Conservation (phyloP, 2,113 vertebrate genomes). For the Podarcis muralis region DNA sequence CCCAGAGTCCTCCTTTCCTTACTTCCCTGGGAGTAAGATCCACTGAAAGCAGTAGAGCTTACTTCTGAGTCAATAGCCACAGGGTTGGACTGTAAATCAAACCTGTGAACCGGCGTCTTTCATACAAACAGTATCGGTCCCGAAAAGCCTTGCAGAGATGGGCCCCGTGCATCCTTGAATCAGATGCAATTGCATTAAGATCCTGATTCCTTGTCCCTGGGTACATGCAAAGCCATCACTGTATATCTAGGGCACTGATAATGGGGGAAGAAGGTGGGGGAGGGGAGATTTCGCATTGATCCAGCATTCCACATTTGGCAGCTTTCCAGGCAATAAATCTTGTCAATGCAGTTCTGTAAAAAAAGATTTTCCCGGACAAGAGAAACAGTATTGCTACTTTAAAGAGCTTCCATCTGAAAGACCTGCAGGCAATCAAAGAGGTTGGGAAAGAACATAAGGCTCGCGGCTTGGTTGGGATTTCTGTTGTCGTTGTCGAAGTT, state of each 20-base stretch:
- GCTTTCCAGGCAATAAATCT: slow-evolving; percentile 61
- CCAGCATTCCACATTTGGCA: slow-evolving; percentile 62
- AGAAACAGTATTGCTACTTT: slow-evolving; percentile 58
- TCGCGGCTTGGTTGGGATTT: background rate
- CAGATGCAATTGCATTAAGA: background rate
- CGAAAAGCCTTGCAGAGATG: background rate
- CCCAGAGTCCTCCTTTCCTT: background rate
- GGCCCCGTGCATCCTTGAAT: background rate
- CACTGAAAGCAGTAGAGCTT: background rate
- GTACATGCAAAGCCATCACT: background rate
- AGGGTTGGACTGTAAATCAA: background rate
- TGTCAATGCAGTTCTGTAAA: slow-evolving; percentile 69
- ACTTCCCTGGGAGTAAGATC: background rate
- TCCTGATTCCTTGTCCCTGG: background rate
- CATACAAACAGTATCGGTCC: background rate
- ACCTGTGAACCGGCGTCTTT: background rate
- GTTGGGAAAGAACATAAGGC: background rate
- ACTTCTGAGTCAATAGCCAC: background rate
- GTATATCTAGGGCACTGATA: background rate
- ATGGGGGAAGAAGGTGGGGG: too few species aligned
- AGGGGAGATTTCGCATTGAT: slow-evolving; percentile 35
- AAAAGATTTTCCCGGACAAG: slow-evolving; percentile 45
- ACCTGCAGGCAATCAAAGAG: slow-evolving; percentile 19
- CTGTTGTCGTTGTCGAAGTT: too few species aligned
- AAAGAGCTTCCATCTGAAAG: slow-evolving; percentile 63